Percentiles rank a stretch among this genome's conserved stretches.
phyloP scores from a whole-genome alignment of 2,888 invertebrate species.

The Orthonevra nobilis region DNA sequence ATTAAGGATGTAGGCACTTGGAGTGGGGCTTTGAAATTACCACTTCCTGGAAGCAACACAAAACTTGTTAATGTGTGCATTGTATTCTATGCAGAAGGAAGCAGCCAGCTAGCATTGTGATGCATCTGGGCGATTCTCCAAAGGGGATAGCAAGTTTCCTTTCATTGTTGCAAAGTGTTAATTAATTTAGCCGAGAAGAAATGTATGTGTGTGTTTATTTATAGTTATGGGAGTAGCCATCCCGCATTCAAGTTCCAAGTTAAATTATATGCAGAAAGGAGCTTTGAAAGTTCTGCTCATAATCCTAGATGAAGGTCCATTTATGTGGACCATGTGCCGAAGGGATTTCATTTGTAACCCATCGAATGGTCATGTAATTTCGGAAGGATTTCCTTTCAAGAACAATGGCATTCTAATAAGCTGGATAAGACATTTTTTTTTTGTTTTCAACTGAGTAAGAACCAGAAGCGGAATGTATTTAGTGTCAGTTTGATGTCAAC shows the following conservation, averaged over 20 bases:
- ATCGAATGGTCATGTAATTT: slow-evolving; percentile 4
- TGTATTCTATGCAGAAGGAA: not conserved
- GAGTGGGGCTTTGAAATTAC: slow-evolving; percentile 57
- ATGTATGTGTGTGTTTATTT: not conserved
- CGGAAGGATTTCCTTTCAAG: not conserved
- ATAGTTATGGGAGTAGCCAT: too few species aligned
- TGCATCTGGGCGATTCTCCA: slow-evolving; percentile 39
- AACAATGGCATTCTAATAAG: slow-evolving; percentile 11
- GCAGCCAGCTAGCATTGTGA: not conserved
- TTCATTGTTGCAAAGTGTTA: slow-evolving; percentile 22
- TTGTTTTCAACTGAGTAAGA: too few species aligned
- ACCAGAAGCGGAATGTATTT: too few species aligned
- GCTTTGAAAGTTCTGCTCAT: slow-evolving; percentile 42
- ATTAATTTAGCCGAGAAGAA: slow-evolving; percentile 20
- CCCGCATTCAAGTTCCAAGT: not conserved
- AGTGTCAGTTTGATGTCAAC: too few species aligned
- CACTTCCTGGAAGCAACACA: slow-evolving; percentile 31
- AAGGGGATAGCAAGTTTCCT: slow-evolving; percentile 7
- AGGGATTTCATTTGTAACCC: slow-evolving; percentile 16
- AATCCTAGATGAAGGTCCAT: slow-evolving; percentile 28
- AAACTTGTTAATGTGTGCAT: slow-evolving; percentile 25
- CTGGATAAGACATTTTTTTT: too few species aligned
- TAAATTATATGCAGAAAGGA: not conserved
- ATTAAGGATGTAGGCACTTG: slow-evolving; percentile 50
- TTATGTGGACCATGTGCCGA: slow-evolving; percentile 20